phyloP scores from a whole-genome alignment of 2,888 invertebrate genomes.

The Eustalomyia histrio region DNA sequence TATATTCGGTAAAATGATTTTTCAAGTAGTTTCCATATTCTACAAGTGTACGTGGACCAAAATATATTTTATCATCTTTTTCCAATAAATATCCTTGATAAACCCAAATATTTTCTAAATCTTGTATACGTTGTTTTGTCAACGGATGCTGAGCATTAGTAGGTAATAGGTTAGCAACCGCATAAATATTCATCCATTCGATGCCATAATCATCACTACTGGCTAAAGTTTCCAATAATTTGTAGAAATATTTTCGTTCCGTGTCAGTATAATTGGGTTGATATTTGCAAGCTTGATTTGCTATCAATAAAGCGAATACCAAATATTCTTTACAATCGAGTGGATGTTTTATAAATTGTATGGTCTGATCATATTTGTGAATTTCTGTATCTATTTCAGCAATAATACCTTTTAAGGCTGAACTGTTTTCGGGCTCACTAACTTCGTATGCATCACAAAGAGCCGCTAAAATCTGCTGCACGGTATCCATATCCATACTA shows the following conservation, averaged over 20 bases:
- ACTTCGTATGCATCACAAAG: constrained; percentile 63
- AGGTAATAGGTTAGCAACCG: constrained; percentile 62
- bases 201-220: constrained; percentile 68
- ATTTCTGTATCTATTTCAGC: constrained; percentile 67
- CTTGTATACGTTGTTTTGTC: constrained; percentile 69
- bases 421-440: constrained; percentile 42
- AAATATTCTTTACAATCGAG: constrained; percentile 68
- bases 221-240: constrained; percentile 67
- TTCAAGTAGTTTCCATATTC: constrained; percentile 70
- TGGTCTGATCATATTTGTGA: constrained; percentile 68
- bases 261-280: constrained; percentile 68
- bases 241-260: constrained; percentile 70
- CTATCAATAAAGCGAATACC: constrained; percentile 69
- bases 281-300: constrained; percentile 66
- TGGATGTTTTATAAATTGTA: constrained; percentile 70
- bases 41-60: constrained; percentile 70
- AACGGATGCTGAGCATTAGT: constrained; percentile 66
- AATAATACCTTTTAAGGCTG: constrained; percentile 65
- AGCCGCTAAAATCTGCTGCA: constrained; percentile 59
- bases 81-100: constrained; percentile 70
- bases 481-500: constrained; percentile 49
- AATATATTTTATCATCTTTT: constrained; percentile 68
- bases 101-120: constrained; percentile 68
- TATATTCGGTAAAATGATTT: constrained; percentile 67
- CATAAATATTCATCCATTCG: constrained; percentile 67